These are phyloP conservation scores for Cantharis lateralis DNA, from an alignment of 2,888 invertebrate genomes.

Conservation along the genomic window DNA sequence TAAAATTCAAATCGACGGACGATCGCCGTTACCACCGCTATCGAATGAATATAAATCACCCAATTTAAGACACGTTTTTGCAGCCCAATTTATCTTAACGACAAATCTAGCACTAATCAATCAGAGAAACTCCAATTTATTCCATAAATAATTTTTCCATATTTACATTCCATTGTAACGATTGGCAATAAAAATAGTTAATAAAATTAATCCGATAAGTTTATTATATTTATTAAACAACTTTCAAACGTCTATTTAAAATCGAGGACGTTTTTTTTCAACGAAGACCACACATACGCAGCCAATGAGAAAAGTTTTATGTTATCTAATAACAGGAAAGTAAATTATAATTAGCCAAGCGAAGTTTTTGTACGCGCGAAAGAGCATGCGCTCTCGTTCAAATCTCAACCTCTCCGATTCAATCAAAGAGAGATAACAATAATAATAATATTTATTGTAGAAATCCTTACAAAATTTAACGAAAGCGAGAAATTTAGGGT, in stretches of 20 bases:
- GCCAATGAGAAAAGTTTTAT: neutral
- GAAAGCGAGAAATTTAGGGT: too few species aligned
- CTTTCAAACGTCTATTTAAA: constrained; percentile 8
- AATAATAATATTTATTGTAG: too few species aligned
- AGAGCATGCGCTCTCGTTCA: neutral
- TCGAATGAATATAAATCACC: neutral
- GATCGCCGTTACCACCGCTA: neutral
- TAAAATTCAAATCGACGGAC: neutral
- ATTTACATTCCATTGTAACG: neutral
- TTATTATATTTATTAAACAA: constrained; percentile 4
- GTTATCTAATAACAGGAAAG: constrained; percentile 7
- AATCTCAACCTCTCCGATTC: neutral
- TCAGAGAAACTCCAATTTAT: neutral
- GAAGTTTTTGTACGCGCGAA: neutral
- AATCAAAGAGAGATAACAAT: neutral
- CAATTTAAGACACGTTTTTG: neutral
- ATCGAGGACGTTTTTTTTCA: constrained; percentile 11
- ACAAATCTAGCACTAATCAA: neutral
- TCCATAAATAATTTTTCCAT: neutral
- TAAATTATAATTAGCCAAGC: neutral
- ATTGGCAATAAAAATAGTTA: neutral
- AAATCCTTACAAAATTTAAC: too few species aligned
- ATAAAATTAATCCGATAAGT: constrained; percentile 1
- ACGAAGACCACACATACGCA: neutral
- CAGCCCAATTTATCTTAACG: neutral